Evolutionary conservation across 2,888 invertebrate species (phyloP), one percentile per base, ranked within the genome.

Genomic region (Myopa tessellatipennis): DNA sequence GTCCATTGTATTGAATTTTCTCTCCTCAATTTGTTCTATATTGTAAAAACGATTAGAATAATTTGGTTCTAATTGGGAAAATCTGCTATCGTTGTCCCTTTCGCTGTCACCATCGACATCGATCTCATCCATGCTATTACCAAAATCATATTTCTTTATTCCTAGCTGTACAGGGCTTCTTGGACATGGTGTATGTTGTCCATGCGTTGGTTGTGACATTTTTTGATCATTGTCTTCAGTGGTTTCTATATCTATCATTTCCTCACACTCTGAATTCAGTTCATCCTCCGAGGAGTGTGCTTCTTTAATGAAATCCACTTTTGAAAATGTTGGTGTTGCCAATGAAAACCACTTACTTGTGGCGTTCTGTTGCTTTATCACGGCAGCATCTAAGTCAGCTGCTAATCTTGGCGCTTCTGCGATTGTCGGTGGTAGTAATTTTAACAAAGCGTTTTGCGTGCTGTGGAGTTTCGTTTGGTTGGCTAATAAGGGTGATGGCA

Each of bases 231-330:
- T 94, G 82, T 95, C 95, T 84, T 95, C 95, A 0, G 95, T 95
- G 12, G 95, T 95, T 87, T 96, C 96, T 81, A 96, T 95, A 85
- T 96, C 96, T 14, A 96, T 95, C 82, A 93, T 93, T 87, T 95
- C 95, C 83, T 96, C 87, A 18, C 84, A 84, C 26, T 83, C 84
- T 6, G 82, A 60, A 50, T 69, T 38, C 26, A 45, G 40, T 34
- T 45, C 65, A 7, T 77, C 79, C 79, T 95, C 94, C 83, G 94
- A 94, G 8, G 84, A 84, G 45, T 82, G 73, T 4, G 82, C 83
- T 65, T 84, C 83, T 61, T 85, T 84, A 3, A 83, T 82, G 5
- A 67, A 74, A 0, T 78, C 60, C 0, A 75, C 58, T 52, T 38
- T 34, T 16, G 77, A 16, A 4, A 45, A 55, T 71, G 36, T 60